Evolutionary conservation across 2,113 vertebrate species (phyloP).

Genomic region (Pitta sordida): DNA sequence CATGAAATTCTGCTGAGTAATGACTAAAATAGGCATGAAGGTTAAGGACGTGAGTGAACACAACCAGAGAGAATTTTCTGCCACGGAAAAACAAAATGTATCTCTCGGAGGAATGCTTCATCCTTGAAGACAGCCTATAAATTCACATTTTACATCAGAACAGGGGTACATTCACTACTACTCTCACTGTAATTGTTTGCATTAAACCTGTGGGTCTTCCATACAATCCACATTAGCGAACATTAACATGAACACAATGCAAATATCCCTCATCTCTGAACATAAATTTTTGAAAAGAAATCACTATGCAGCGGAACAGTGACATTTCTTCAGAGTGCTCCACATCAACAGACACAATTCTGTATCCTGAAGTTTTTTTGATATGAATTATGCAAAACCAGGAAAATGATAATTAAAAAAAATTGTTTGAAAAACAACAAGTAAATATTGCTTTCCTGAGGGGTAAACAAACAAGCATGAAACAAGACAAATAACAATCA

Average conservation of each 20-base stretch:
- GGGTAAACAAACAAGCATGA: background rate
- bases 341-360: background rate
- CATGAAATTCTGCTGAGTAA: background rate
- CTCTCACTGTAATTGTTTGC: background rate
- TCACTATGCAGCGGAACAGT: background rate
- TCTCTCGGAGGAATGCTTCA: background rate
- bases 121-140: background rate
- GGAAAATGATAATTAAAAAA: background rate
- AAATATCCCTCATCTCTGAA: background rate
- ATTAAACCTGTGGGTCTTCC: background rate
- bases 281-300: background rate
- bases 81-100: background rate
- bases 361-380: background rate
- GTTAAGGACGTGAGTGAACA: background rate
- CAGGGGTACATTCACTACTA: background rate
- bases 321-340: background rate
- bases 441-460: background rate
- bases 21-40: background rate
- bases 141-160: background rate
- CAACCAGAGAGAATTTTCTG: background rate
- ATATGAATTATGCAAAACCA: background rate
- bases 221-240: background rate
- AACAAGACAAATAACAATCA: background rate
- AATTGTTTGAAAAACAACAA: background rate
- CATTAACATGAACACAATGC: background rate